Conservation (phyloP, 2,888 invertebrate genomes). For the Atethmia centrago region DNA sequence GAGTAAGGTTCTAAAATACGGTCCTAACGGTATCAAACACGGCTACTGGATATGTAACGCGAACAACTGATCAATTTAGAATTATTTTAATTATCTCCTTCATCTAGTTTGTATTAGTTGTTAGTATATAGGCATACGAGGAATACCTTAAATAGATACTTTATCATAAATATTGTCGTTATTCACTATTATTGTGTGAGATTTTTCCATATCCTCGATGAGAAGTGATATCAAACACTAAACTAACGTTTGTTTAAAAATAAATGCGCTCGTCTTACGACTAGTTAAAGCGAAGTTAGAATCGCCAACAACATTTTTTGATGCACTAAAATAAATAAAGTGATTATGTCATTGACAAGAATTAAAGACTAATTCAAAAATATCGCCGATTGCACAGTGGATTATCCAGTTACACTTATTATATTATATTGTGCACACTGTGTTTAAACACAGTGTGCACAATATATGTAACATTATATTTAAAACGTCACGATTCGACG, state of each 20-base stretch:
- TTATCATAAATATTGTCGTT: constrained; percentile 66
- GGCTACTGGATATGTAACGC: constrained; percentile 60
- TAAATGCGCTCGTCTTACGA: constrained; percentile 80
- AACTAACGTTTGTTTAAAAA: constrained; percentile 59
- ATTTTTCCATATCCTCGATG: constrained; percentile 53
- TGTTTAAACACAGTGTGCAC: constrained; percentile 49
- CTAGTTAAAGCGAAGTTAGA: constrained; percentile 76
- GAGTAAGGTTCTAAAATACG: too few relatives aligned
- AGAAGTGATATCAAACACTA: constrained; percentile 53
- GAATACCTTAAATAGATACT: constrained; percentile 48
- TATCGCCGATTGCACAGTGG: constrained; percentile 58
- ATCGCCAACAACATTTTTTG: constrained; percentile 65
- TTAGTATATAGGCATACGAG: constrained; percentile 31
- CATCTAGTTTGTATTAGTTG: constrained; percentile 31
- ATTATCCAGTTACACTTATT: constrained; percentile 42
- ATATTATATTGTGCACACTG: too few relatives aligned
- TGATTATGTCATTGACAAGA: constrained; percentile 58
- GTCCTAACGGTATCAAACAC: constrained; percentile 43
- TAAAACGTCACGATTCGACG: constrained; percentile 43
- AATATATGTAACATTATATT: constrained; percentile 59
- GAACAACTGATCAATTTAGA: constrained; percentile 39
- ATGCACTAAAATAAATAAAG: constrained; percentile 58
- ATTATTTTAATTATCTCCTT: constrained; percentile 3
- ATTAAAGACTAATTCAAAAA: constrained; percentile 52
- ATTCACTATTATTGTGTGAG: constrained; percentile 61